Conservation (phyloP, 2,797 vertebrate genomes). For the Gouania willdenowi region DNA sequence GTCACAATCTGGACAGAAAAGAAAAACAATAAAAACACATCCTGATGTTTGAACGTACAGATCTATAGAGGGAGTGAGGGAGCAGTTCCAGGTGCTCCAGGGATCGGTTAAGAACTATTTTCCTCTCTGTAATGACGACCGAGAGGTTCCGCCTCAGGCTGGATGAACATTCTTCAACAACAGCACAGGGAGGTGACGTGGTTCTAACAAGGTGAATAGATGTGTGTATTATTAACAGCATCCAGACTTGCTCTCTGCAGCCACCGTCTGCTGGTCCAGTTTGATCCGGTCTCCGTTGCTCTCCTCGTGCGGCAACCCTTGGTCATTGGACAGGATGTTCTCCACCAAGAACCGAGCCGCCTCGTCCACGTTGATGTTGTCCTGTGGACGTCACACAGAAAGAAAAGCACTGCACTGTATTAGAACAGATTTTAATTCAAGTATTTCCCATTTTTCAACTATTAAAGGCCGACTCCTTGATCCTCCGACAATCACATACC, state of each 20-base stretch:
- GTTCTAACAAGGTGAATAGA: slow-evolving; percentile 28
- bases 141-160: slow-evolving; percentile 18
- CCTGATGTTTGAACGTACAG: slow-evolving; percentile 13
- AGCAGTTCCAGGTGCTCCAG: slow-evolving; percentile 27
- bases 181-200: slow-evolving; percentile 13
- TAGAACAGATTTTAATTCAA: background rate
- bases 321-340: slow-evolving; percentile 88
- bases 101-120: slow-evolving; percentile 10
- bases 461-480: no score
- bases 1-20: no score
- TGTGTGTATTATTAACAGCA: slow-evolving; percentile 88
- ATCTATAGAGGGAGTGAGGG: slow-evolving; percentile 21
- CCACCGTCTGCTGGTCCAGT: slow-evolving; percentile 80
- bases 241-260: slow-evolving; percentile 86
- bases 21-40: no score
- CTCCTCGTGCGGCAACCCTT: slow-evolving; percentile 86
- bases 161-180: slow-evolving; percentile 13
- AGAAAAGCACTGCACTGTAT: background rate
- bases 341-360: slow-evolving; percentile 94
- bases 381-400: slow-evolving; percentile 69
- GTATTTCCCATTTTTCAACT: no score
- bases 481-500: no score
- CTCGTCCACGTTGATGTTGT: slow-evolving; percentile 95
- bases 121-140: slow-evolving; percentile 28
- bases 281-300: slow-evolving; percentile 85